These are phyloP conservation scores for Pseudocheirus occidentalis DNA, from an alignment of 2,797 vertebrate species.

Conservation along the genomic window DNA sequence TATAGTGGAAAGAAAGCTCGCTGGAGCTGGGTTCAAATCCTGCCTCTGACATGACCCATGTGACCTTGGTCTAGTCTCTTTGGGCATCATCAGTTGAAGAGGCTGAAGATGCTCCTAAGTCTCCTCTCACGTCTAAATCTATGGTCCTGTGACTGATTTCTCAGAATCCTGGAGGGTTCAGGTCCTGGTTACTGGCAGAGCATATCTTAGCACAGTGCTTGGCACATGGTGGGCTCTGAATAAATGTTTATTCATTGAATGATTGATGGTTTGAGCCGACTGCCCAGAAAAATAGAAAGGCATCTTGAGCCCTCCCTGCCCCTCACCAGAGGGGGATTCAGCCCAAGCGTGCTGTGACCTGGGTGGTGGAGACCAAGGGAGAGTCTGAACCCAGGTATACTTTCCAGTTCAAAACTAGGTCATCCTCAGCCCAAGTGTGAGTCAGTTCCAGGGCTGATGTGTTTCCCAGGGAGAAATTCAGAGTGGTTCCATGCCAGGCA, in stretches of 20 bases:
- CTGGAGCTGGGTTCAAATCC: background rate
- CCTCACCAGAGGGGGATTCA: background rate
- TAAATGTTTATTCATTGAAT: background rate
- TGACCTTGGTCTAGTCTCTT: background rate
- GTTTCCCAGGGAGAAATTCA: background rate
- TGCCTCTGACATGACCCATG: background rate
- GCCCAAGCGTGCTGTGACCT: rapidly evolving
- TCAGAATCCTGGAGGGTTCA: background rate
- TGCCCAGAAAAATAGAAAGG: background rate
- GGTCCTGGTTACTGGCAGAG: background rate
- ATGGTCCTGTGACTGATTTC: background rate
- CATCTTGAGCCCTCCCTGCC: background rate
- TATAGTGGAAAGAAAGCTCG: background rate
- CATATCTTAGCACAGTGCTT: background rate
- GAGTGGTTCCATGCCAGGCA: background rate
- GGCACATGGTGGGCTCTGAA: background rate
- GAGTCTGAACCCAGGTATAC: background rate
- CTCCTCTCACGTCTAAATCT: background rate
- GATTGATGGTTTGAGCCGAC: background rate
- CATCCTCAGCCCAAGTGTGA: background rate
- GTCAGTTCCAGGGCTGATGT: background rate
- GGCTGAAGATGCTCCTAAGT: background rate
- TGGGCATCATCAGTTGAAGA: background rate
- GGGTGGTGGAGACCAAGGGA: background rate
- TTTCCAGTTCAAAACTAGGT: background rate